phyloP scores from a whole-genome alignment of 2,888 invertebrate species.

The Neria commutata region DNA sequence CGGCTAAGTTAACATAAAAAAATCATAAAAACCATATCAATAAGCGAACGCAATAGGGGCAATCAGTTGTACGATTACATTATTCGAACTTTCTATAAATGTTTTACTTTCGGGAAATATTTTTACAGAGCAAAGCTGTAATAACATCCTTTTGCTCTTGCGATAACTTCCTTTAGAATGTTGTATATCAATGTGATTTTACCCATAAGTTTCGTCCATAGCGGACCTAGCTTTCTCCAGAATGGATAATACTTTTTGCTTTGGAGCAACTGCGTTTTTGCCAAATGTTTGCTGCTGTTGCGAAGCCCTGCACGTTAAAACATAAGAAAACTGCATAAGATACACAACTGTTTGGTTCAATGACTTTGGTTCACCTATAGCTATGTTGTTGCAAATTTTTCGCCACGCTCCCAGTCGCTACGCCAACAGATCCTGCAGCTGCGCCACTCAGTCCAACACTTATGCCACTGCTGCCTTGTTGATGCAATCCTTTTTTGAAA shows the following conservation, averaged over 20 bases:
- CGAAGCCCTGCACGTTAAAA: constrained; percentile 34
- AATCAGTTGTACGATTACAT: too few relatives aligned
- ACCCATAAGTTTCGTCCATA: constrained; percentile 80
- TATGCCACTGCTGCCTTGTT: constrained; percentile 21
- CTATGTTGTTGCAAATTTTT: constrained; percentile 50
- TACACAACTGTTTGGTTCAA: too few relatives aligned
- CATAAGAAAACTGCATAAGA: neutral
- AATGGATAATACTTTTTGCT: constrained; percentile 84
- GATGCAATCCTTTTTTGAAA: constrained; percentile 43
- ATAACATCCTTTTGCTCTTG: too few relatives aligned
- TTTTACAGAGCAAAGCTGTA: too few relatives aligned
- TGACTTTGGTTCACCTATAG: constrained; percentile 41
- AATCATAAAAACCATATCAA: neutral
- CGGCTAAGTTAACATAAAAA: constrained; percentile 38
- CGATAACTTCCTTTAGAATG: too few relatives aligned
- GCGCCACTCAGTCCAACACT: constrained; percentile 23
- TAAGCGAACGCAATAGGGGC: too few relatives aligned
- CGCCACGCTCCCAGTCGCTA: constrained; percentile 19
- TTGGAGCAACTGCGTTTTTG: constrained; percentile 69
- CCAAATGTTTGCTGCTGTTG: constrained; percentile 55
- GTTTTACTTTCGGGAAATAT: too few relatives aligned
- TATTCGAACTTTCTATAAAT: too few relatives aligned
- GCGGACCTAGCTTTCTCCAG: constrained; percentile 80
- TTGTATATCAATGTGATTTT: too few relatives aligned
- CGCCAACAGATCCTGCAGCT: constrained; percentile 8